Percentiles rank a stretch among this genome's conserved stretches.
Evolutionary conservation across 2,113 vertebrate species (phyloP).

Genomic region (Nycticryphes semicollaris): DNA sequence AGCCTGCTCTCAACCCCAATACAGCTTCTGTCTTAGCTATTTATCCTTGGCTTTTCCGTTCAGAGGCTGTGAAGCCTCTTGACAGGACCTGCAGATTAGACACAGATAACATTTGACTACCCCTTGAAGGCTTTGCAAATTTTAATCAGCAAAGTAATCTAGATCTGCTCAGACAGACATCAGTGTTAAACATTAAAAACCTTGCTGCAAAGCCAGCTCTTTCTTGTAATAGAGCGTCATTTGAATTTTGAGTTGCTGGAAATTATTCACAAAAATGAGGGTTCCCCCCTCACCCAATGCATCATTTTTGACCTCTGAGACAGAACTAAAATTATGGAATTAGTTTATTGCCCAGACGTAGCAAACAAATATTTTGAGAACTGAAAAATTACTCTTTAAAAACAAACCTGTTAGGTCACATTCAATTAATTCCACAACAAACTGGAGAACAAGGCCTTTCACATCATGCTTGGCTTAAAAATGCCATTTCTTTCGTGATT

Average conservation of each 20-base stretch:
- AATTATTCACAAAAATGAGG: not conserved
- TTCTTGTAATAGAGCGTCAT: not conserved
- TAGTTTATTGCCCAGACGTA: not conserved
- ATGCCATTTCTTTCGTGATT: not conserved
- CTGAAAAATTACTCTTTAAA: not conserved
- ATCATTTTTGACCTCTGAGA: not conserved
- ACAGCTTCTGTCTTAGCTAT: not conserved
- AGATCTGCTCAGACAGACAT: not conserved
- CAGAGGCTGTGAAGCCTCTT: not conserved
- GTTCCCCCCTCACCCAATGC: not conserved
- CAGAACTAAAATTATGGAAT: not conserved
- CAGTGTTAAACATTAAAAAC: not conserved
- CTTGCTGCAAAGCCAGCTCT: not conserved
- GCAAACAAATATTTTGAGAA: not conserved
- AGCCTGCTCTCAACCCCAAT: not conserved
- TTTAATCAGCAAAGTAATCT: slow-evolving; percentile 2
- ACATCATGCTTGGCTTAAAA: not conserved
- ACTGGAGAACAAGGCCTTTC: not conserved
- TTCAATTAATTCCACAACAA: not conserved
- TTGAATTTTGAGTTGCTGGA: not conserved
- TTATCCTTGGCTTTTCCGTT: not conserved
- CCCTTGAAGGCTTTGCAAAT: not conserved
- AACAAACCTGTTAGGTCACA: not conserved
- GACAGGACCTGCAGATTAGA: not conserved
- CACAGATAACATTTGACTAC: not conserved